Conservation (phyloP, 2,113 vertebrate species). For the Candoia aspera region DNA sequence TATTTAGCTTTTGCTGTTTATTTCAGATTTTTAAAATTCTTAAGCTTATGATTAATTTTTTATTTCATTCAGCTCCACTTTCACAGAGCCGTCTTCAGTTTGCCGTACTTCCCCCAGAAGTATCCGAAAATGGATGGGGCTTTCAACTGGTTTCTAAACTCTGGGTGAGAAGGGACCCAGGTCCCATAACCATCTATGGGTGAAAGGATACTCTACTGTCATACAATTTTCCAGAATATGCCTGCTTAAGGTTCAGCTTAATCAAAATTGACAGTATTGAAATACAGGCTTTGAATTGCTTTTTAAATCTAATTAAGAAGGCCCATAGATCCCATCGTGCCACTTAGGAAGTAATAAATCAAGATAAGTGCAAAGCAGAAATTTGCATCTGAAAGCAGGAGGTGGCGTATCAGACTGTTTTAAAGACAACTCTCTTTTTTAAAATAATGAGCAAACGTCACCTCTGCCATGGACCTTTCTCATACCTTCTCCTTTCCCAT, state of each 20-base stretch:
- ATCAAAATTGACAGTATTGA: neutral
- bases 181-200: too few relatives aligned
- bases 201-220: neutral
- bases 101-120: too few relatives aligned
- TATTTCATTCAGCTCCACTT: too few relatives aligned
- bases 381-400: neutral
- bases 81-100: too few relatives aligned
- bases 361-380: neutral
- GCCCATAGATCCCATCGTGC: too few relatives aligned
- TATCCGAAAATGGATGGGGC: too few relatives aligned
- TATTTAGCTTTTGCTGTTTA: too few relatives aligned
- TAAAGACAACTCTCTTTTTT: neutral
- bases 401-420: too few relatives aligned
- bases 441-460: neutral
- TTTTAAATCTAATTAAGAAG: neutral
- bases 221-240: neutral
- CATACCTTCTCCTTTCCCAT: neutral
- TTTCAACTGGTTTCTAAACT: too few relatives aligned
- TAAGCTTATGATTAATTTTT: too few relatives aligned
- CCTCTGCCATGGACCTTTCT: neutral
- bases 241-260: neutral
- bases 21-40: too few relatives aligned
- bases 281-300: neutral
- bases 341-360: neutral
- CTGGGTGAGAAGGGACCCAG: too few relatives aligned